Evolutionary conservation across 1,140 invertebrate genomes (phyloP).

Genomic region (Copidosoma floridanum): DNA sequence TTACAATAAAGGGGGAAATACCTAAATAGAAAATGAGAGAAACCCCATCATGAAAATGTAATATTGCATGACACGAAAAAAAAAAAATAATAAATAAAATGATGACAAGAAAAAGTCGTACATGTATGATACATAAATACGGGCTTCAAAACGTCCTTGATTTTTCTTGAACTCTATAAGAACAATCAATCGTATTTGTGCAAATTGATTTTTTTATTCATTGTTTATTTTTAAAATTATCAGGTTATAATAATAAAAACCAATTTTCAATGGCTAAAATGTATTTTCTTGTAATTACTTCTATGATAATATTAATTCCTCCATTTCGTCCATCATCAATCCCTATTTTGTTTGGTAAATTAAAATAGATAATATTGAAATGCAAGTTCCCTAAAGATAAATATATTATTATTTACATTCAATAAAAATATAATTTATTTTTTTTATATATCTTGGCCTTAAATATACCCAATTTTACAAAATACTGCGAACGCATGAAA

Average conservation of each 20-base stretch:
- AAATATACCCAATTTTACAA: too few species aligned
- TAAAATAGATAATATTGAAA: too few species aligned
- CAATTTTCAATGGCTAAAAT: slow-evolving; percentile 15
- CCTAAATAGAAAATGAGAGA: slow-evolving; percentile 24
- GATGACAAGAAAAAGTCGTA: not conserved
- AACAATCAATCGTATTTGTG: slow-evolving; percentile 13
- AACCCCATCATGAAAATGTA: slow-evolving; percentile 33
- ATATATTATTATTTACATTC: too few species aligned
- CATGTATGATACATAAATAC: not conserved
- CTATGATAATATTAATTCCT: too few species aligned
- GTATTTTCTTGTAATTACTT: too few species aligned
- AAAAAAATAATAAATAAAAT: slow-evolving; percentile 12
- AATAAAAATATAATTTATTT: too few species aligned
- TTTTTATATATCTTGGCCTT: too few species aligned
- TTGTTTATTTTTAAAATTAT: slow-evolving; percentile 19
- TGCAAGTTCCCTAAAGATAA: too few species aligned
- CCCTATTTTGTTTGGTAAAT: too few species aligned
- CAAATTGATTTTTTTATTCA: slow-evolving; percentile 18
- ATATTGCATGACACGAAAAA: slow-evolving; percentile 36
- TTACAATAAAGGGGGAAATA: not conserved
- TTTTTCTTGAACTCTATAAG: slow-evolving; percentile 16
- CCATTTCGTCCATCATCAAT: too few species aligned
- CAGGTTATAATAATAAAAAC: slow-evolving; percentile 22
- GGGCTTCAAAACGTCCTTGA: slow-evolving; percentile 6
- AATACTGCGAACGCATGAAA: too few species aligned